A percentile compares a stretch with the other conserved stretches of the same genome.
Evolutionary conservation across 2,888 invertebrate species (phyloP).

Genomic region (Pteria penguin): DNA sequence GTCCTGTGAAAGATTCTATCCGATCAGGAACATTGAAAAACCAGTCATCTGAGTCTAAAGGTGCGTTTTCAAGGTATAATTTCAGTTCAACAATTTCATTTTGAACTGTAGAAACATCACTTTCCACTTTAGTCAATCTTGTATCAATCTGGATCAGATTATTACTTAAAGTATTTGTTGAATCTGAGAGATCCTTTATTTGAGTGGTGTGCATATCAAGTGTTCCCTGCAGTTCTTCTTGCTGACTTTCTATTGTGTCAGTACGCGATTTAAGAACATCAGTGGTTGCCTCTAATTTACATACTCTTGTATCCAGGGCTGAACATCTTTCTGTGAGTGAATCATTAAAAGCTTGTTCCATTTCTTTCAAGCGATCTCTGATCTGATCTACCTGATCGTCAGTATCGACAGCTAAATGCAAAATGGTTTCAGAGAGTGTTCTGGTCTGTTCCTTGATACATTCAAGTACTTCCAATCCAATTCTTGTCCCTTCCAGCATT

Average conservation of each 20-base stretch:
- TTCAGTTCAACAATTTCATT: background rate
- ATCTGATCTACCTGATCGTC: background rate
- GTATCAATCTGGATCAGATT: background rate
- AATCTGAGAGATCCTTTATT: background rate
- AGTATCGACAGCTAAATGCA: background rate
- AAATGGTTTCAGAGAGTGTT: background rate
- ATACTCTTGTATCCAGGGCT: background rate
- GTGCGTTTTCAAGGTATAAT: constrained; percentile 10
- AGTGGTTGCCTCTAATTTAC: background rate
- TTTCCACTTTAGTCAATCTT: background rate
- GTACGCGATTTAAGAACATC: background rate
- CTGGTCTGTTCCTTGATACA: background rate
- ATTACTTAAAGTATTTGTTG: background rate
- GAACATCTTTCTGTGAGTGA: too few relatives aligned
- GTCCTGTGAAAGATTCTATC: constrained; percentile 22
- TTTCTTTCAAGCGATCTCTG: background rate
- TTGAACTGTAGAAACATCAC: background rate
- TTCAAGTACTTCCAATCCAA: background rate
- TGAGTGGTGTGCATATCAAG: background rate
- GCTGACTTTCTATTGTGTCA: background rate
- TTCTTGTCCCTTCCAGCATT: background rate
- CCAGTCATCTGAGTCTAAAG: too few relatives aligned
- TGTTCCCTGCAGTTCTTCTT: background rate
- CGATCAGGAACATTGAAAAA: constrained; percentile 37
- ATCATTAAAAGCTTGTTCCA: background rate